These are phyloP conservation scores for Podarcis lilfordi DNA, from an alignment of 2,797 vertebrate genomes.

Conservation along the genomic window DNA sequence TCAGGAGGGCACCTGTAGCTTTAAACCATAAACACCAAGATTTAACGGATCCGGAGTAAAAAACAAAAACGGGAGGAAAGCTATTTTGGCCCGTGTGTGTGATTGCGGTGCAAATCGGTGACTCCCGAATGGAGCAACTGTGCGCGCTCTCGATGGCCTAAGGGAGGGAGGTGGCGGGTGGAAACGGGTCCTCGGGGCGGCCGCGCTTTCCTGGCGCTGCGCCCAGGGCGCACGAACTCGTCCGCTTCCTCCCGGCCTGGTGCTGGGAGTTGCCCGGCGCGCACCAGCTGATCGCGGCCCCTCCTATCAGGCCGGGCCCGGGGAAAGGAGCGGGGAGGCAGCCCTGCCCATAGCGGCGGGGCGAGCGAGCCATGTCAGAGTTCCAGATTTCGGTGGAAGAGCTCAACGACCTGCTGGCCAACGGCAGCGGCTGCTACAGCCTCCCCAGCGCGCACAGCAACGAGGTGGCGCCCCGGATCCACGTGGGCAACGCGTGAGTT, in stretches of 20 bases:
- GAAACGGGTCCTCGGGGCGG: background rate
- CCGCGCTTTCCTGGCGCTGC: background rate
- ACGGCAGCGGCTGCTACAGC: slow-evolving; percentile 92
- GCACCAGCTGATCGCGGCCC: slow-evolving; percentile 45
- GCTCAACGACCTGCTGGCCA: slow-evolving; percentile 91
- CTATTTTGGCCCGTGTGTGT: no score
- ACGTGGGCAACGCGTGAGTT: slow-evolving; percentile 98
- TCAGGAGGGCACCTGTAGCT: slow-evolving; percentile 3
- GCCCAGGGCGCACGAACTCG: background rate
- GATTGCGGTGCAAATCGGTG: background rate
- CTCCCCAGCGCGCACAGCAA: slow-evolving; percentile 94
- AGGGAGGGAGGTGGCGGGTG: background rate
- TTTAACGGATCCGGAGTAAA: background rate
- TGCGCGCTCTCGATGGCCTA: background rate
- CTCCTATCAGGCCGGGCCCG: slow-evolving; percentile 28
- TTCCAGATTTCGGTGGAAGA: slow-evolving; percentile 87
- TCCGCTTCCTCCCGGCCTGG: background rate
- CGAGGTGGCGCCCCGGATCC: slow-evolving; percentile 92
- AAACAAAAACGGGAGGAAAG: background rate
- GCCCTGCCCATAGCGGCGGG: slow-evolving; percentile 36
- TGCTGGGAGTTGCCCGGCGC: background rate
- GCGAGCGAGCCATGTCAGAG: slow-evolving; percentile 58
- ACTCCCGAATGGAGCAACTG: no score
- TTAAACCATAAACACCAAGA: background rate
- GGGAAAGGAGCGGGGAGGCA: slow-evolving; percentile 67